Evolutionary conservation across 2,888 invertebrate genomes (phyloP), one percentile per base, ranked within the genome.

Genomic region (Celastrina argiolus): DNA sequence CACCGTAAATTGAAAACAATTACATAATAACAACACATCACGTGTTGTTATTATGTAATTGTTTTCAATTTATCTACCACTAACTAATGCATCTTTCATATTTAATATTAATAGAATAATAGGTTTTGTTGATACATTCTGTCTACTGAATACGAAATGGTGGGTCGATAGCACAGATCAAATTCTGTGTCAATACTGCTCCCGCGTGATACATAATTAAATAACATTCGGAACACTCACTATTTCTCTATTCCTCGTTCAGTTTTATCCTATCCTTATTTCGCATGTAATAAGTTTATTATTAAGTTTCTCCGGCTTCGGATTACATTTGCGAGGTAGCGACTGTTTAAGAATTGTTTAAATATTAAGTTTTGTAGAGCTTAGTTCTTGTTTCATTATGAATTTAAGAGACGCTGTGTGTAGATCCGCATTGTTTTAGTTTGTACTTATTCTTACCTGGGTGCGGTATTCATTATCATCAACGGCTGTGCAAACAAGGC

Each of bases 241-340:
- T 34, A 18, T 34, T 34, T 34, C 18, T 8, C 59, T 34, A 18
- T 34, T 34, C 18, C 18, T 8, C 34, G 14, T 59, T n/a, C 18
- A 18, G n/a, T 51, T 34, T 18, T 51, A 51, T 18, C 34, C 59
- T 12, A 59, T 16, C 12, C 34, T 34, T 34, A 18, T 59, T 59
- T 59, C 59, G 59, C 18, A 59, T 59, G 59, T 59, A 34, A 31
- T 59, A 59, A 31, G 59, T 31, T 31, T 31, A 18, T 59, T 59
- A 59, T 59, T 34, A 34, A 59, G 59, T 34, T 31, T 51, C 22
- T 10, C 10, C 31, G 14, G 58, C 31, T 58, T 34, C 16, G 18
- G 34, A 59, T 59, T 59, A 59, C 59, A 59, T 59, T 59, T 59
- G 59, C 34, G 34, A 59, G 59, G 59, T 59, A 26, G 59, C 59